Conservation (phyloP, 2,888 invertebrate genomes). For the Tipula helvola region DNA sequence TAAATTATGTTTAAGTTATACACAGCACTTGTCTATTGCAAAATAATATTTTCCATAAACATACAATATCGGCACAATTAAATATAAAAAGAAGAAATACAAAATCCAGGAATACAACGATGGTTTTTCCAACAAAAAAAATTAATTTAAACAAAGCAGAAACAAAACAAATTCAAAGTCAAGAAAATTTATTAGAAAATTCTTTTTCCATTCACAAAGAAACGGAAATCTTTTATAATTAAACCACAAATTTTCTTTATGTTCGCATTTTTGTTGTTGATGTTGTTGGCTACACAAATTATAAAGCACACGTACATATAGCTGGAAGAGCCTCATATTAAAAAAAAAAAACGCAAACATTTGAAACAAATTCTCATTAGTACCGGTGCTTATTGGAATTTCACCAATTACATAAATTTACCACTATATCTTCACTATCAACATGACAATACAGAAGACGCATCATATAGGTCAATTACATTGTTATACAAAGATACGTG, state of each 20-base stretch:
- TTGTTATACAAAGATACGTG: background rate
- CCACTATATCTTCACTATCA: background rate
- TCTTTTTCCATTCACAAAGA: background rate
- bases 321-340: background rate
- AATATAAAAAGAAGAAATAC: background rate
- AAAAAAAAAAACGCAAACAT: background rate
- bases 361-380: background rate
- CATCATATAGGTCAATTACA: background rate
- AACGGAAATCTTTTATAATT: constrained; percentile 4
- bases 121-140: background rate
- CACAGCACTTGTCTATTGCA: background rate
- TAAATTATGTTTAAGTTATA: background rate
- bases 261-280: background rate
- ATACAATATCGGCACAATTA: background rate
- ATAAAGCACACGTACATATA: background rate
- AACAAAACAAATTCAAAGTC: background rate
- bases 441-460: background rate
- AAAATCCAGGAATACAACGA: background rate
- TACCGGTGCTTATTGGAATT: background rate
- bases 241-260: background rate
- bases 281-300: background rate
- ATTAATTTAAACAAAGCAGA: background rate
- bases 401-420: background rate
- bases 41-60: background rate
- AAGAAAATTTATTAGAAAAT: background rate